These are phyloP conservation scores for Aeoliscus strigatus DNA, from an alignment of 2,797 vertebrate genomes.

Conservation along the genomic window DNA sequence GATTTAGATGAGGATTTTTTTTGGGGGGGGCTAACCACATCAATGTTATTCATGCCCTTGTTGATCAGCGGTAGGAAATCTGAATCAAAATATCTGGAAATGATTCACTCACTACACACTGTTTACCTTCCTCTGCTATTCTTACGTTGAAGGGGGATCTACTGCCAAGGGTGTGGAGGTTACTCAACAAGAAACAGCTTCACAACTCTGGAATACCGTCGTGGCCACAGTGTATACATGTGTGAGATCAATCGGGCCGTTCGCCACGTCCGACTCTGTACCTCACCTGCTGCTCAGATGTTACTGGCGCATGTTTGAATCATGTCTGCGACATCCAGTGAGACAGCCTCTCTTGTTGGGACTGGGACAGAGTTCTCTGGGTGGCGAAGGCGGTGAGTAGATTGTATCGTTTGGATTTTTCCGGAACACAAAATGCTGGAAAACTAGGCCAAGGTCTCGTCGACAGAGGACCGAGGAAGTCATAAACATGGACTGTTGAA, in stretches of 20 bases:
- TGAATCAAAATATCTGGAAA: conserved; percentile 22
- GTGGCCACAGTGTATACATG: conserved; percentile 51
- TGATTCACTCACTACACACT: conserved; percentile 40
- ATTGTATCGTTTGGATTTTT: conserved; percentile 39
- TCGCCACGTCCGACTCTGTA: conserved; percentile 8
- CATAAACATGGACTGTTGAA: conserved; percentile 42
- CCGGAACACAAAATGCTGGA: conserved; percentile 16
- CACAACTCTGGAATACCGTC: conserved; percentile 37
- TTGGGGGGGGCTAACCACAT: conserved; percentile 27
- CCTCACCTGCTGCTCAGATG: conserved; percentile 33
- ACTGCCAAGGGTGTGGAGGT: conserved; percentile 53
- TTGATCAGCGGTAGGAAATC: conserved; percentile 16
- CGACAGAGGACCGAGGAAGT: conserved; percentile 28
- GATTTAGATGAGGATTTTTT: conserved; percentile 25
- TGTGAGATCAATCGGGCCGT: conserved; percentile 14
- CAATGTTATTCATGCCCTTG: conserved; percentile 10
- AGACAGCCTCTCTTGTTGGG: conserved; percentile 20
- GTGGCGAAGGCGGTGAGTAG: conserved; percentile 12
- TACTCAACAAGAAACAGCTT: conserved; percentile 44
- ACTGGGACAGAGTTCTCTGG: conserved; percentile 2
- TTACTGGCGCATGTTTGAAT: conserved; percentile 8
- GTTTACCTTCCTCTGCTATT: conserved; percentile 45
- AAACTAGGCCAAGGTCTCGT: conserved; percentile 45
- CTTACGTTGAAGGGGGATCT: conserved; percentile 31
- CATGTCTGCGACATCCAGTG: conserved; percentile 8